phyloP scores from a whole-genome alignment of 2,888 invertebrate genomes.

The Rhogogaster chlorosoma region DNA sequence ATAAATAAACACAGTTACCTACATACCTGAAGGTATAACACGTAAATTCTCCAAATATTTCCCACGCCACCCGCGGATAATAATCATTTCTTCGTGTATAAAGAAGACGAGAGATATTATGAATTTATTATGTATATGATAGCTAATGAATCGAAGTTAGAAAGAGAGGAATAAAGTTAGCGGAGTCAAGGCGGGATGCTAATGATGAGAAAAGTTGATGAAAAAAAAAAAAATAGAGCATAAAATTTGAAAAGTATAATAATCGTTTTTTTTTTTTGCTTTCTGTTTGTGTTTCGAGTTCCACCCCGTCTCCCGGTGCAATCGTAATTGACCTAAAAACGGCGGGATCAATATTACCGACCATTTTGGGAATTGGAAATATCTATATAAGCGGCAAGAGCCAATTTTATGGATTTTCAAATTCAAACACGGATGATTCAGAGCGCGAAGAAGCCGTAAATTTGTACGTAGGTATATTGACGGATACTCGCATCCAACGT shows the following conservation, averaged over 20 bases:
- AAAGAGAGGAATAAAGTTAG: background rate
- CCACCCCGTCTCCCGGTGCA: no score
- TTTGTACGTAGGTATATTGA: background rate
- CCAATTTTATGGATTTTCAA: background rate
- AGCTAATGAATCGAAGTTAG: background rate
- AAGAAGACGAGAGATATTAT: background rate
- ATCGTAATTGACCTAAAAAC: no score
- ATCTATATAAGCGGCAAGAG: background rate
- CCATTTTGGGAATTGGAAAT: no score
- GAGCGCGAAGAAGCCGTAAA: slow-evolving; percentile 14
- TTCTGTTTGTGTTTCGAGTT: no score
- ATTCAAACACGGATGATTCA: background rate
- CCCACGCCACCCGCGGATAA: background rate
- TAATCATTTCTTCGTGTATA: background rate
- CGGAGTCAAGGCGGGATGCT: background rate
- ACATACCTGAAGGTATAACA: background rate
- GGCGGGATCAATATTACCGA: no score
- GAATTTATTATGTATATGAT: background rate
- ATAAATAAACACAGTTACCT: slow-evolving; percentile 29
- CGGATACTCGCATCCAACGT: background rate
- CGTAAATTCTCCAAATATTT: background rate
- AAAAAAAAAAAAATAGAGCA: background rate
- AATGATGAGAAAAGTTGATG: background rate
- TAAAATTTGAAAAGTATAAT: background rate
- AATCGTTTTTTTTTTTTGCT: no score